A percentile compares a stretch with the other conserved stretches of the same genome.
Conservation (phyloP, 2,888 invertebrate genomes). For the Chironomus tentans region DNA sequence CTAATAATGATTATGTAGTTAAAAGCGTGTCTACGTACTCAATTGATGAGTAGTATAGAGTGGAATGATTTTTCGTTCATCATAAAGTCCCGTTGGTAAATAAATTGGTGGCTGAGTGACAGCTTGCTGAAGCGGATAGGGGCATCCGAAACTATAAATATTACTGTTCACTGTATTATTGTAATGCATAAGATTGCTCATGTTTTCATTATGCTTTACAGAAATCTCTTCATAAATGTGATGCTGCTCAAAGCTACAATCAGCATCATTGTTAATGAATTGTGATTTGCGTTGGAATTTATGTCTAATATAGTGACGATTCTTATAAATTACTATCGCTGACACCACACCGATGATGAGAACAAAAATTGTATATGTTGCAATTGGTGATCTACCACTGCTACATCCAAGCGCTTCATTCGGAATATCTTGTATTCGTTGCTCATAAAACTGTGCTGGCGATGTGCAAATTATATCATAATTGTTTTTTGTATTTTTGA, state of each 20-base stretch:
- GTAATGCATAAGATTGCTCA: constrained; percentile 13
- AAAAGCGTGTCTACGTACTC: neutral
- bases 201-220: constrained; percentile 15
- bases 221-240: constrained; percentile 24
- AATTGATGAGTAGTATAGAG: constrained; percentile 16
- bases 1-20: neutral
- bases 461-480: constrained; percentile 12
- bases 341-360: neutral
- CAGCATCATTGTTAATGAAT: constrained; percentile 24
- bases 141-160: constrained; percentile 17
- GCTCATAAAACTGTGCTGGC: neutral
- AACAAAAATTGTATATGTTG: neutral
- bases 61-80: constrained; percentile 17
- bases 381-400: neutral
- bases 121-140: constrained; percentile 14
- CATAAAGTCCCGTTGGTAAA: constrained; percentile 14
- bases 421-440: constrained; percentile 3
- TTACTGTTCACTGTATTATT: constrained; percentile 21
- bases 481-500: constrained; percentile 34
- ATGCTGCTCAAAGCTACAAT: constrained; percentile 23
- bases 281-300: constrained; percentile 7
- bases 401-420: constrained; percentile 6
- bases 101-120: constrained; percentile 25
- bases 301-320: neutral
- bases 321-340: constrained; percentile 12